Base-by-base conservation (phyloP, 2,888 invertebrate species). In the Clistopyga incitator region DNA sequence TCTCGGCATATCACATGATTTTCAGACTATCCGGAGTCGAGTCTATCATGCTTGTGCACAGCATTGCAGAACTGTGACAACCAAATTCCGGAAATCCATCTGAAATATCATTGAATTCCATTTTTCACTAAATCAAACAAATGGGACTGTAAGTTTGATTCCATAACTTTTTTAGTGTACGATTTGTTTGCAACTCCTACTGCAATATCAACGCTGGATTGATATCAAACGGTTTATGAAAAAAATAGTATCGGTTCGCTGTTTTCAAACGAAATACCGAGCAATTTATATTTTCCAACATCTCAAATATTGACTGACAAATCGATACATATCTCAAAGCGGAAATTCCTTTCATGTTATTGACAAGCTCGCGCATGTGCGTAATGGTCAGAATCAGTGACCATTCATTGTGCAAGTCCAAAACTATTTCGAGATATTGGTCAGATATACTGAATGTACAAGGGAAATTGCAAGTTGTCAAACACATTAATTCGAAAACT, bases 1-100 rank as follows among this genome's bases (percentile, higher is more conserved):
- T 34, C 34, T 15, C 50, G 3, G 10, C 45, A 38, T 23, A 29
- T 52, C 70, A 38, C 47, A 42, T 34, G 61, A 72, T 47, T 65
- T 74, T 18, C 25, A 42, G 38, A 68, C 52, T 50, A 76, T 23
- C 59, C 38, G 23, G 13, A 20, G 20, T 47, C 18, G 34, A 61
- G 56, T 52, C 18, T n/a, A 76, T 67, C 68, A 59, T 61, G 13
- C 67, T 78, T 52, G 42, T 18, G 23, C 15, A 23, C 29, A 11
- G 25, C 13, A 6, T 13, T 42, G 20, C 38, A 54, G 15, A 34
- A 56, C 13, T 56, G 6, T 29, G n/a, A 15, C 59, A n/a, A 34
- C 59, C 59, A 29, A 15, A 25, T 13, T 10, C 15, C 42, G 18
- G 18, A 56, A 71, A 56, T 56, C 42, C 42, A 15, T 15, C 11